Evolutionary conservation across 2,888 invertebrate species (phyloP).

Genomic region (Microctonus aethiopoides): DNA sequence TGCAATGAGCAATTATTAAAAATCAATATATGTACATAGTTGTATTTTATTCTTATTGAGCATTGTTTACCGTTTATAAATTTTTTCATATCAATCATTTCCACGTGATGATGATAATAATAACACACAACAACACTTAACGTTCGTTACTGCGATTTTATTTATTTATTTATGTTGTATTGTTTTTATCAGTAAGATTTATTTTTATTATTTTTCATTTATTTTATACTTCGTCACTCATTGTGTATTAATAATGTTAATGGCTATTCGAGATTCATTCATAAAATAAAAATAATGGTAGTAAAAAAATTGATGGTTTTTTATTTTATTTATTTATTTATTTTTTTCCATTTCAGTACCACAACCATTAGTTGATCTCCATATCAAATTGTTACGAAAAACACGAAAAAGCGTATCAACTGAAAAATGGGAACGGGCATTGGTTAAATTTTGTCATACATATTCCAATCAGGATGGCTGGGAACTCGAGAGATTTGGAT

Average conservation of each 20-base stretch:
- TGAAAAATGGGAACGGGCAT: constrained; percentile 90
- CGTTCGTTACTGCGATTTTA: neutral
- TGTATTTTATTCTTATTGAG: neutral
- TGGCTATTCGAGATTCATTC: no score
- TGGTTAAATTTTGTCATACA: constrained; percentile 91
- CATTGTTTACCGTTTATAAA: neutral
- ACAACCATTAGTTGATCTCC: constrained; percentile 84
- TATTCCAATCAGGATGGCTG: constrained; percentile 93
- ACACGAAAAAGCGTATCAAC: constrained; percentile 83
- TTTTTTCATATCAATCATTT: neutral
- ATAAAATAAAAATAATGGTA: neutral
- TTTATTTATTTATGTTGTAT: neutral
- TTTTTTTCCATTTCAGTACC: constrained; percentile 82
- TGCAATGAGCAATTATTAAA: no score
- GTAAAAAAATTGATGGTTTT: constrained; percentile 1
- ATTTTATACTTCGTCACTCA: no score
- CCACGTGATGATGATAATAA: neutral
- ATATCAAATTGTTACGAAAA: constrained; percentile 89
- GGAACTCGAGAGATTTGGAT: constrained; percentile 96
- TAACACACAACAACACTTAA: neutral
- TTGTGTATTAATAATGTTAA: no score
- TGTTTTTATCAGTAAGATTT: no score
- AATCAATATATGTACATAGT: no score
- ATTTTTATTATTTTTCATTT: no score
- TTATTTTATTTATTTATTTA: no score